Percentiles rank a stretch among this genome's conserved stretches.
These are phyloP conservation scores for Empis stercorea DNA, from an alignment of 2,888 invertebrate species.

Conservation along the genomic window DNA sequence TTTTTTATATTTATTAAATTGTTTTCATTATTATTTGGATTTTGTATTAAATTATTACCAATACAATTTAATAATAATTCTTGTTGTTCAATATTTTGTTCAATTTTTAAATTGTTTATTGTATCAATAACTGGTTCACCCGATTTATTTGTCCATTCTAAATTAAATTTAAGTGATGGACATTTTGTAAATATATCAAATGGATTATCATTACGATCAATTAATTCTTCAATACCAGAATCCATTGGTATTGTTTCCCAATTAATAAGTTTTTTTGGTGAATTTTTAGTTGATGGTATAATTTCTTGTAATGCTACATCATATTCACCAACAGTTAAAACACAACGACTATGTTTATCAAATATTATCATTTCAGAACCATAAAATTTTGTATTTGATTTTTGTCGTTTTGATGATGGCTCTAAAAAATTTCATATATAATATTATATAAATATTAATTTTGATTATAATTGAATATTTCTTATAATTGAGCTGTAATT, in stretches of 20 bases:
- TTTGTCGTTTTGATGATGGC: constrained; percentile 57
- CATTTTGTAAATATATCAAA: constrained; percentile 67
- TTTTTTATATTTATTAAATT: neutral
- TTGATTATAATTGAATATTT: too few relatives aligned
- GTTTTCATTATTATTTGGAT: constrained; percentile 7
- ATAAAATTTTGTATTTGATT: constrained; percentile 40
- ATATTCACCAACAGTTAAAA: constrained; percentile 80
- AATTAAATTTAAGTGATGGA: constrained; percentile 70
- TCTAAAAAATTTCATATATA: constrained; percentile 29
- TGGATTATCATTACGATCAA: constrained; percentile 35
- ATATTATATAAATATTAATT: neutral
- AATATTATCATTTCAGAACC: constrained; percentile 73
- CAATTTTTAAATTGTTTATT: constrained; percentile 9
- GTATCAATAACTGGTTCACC: constrained; percentile 9
- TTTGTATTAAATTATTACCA: neutral
- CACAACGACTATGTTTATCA: constrained; percentile 77
- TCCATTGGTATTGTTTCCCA: constrained; percentile 51
- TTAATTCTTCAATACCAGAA: constrained; percentile 28
- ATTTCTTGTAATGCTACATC: constrained; percentile 74
- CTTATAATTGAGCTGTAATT: too few relatives aligned
- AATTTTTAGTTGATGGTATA: constrained; percentile 26
- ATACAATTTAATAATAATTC: constrained; percentile 1
- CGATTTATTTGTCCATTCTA: constrained; percentile 56
- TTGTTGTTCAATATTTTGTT: neutral
- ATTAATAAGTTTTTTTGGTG: constrained; percentile 58